A percentile compares a stretch with the other conserved stretches of the same genome.
These are phyloP conservation scores for Drosophila pseudotakahashii DNA, from an alignment of 2,888 invertebrate genomes.

Conservation along the genomic window DNA sequence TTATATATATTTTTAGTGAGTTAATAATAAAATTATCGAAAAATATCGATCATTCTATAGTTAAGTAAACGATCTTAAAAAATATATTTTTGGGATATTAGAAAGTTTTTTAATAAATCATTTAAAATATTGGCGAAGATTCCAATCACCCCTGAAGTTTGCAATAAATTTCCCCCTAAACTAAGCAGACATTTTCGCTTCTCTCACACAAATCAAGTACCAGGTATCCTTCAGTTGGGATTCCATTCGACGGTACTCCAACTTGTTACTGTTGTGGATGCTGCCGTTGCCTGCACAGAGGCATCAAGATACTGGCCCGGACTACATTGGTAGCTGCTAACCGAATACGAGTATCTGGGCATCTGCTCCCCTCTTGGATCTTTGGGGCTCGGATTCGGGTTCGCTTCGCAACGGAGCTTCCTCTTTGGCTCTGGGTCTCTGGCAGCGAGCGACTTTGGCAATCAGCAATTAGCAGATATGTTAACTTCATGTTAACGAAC, in stretches of 20 bases:
- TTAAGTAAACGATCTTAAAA: too few relatives aligned
- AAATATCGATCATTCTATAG: too few relatives aligned
- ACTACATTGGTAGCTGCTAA: conserved; percentile 77
- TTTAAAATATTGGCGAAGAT: too few relatives aligned
- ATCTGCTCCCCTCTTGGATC: conserved; percentile 47
- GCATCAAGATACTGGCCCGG: conserved; percentile 71
- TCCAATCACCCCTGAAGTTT: too few relatives aligned
- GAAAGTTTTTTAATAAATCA: too few relatives aligned
- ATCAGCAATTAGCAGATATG: conserved; percentile 80
- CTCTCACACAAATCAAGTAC: background rate
- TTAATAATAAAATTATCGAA: too few relatives aligned
- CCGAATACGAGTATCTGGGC: conserved; percentile 45
- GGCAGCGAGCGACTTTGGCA: conserved; percentile 75
- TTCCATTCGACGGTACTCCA: background rate
- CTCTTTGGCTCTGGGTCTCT: conserved; percentile 39
- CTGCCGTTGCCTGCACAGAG: conserved; percentile 71
- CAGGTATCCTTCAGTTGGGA: background rate
- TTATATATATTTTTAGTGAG: too few relatives aligned
- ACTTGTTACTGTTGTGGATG: conserved; percentile 56
- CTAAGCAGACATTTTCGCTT: background rate
- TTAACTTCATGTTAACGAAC: conserved; percentile 81
- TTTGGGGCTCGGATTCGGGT: conserved; percentile 32
- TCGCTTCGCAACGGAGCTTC: conserved; percentile 27
- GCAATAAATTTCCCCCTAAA: too few relatives aligned
- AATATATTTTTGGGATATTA: too few relatives aligned